A percentile compares a stretch with the other conserved stretches of the same genome.
These are phyloP conservation scores for Lacanobia wlatinum DNA, from an alignment of 2,888 invertebrate species.

Conservation along the genomic window DNA sequence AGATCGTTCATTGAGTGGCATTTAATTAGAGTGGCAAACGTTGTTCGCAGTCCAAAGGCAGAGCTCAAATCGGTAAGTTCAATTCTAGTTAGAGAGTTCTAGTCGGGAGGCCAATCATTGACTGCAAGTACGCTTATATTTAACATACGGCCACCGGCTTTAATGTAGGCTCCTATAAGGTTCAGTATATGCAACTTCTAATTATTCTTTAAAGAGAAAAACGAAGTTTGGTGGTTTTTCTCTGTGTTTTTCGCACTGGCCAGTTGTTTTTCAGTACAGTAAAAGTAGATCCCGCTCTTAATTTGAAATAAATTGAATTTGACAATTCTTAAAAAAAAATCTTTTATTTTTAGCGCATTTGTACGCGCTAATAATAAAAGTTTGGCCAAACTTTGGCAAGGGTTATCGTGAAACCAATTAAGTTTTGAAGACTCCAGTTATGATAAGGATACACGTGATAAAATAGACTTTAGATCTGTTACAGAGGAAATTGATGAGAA, in stretches of 20 bases:
- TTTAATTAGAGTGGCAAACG: conserved; percentile 69
- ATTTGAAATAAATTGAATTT: neutral
- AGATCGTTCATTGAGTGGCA: conserved; percentile 60
- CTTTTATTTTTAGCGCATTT: no score
- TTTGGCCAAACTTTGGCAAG: no score
- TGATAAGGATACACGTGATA: neutral
- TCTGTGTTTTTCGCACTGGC: neutral
- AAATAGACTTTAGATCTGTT: neutral
- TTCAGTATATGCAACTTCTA: neutral
- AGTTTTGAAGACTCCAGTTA: neutral
- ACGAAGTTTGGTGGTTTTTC: neutral
- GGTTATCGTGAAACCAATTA: neutral
- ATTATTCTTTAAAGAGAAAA: neutral
- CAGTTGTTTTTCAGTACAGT: neutral
- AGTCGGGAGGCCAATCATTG: conserved; percentile 26
- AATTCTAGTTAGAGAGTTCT: conserved; percentile 38
- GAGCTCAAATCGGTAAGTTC: conserved; percentile 56
- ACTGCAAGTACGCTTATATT: conserved; percentile 20
- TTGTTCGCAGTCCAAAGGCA: conserved; percentile 52
- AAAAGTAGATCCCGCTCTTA: no score
- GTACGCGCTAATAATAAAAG: no score
- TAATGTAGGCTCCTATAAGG: neutral
- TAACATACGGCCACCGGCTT: conserved; percentile 1
- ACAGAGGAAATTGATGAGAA: conserved; percentile 3
- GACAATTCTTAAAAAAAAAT: neutral